A percentile compares a stretch with the other conserved stretches of the same genome.
Evolutionary conservation across 2,888 invertebrate genomes (phyloP).

Genomic region (Coelinius sp.): DNA sequence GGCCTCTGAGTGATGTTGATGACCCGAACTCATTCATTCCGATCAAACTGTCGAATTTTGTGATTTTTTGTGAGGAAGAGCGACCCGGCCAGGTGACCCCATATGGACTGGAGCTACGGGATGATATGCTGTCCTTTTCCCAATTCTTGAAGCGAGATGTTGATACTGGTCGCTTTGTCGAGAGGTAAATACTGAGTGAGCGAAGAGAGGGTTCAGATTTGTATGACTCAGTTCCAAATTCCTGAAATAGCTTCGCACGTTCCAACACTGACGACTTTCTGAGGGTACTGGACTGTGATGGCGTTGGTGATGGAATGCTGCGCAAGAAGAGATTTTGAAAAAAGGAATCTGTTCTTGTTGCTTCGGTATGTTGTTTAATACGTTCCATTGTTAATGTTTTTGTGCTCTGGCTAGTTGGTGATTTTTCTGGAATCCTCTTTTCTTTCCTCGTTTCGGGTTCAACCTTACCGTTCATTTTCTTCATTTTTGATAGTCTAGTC

Average conservation of each 20-base stretch:
- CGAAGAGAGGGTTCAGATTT: slow-evolving; percentile 75
- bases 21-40: slow-evolving; percentile 67
- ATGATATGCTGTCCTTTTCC: slow-evolving; percentile 74
- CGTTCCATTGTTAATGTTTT: slow-evolving; percentile 68
- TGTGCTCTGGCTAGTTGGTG: no score
- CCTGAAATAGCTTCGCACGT: slow-evolving; percentile 80
- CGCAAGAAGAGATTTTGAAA: slow-evolving; percentile 81
- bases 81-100: slow-evolving; percentile 77
- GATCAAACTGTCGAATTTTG: slow-evolving; percentile 65
- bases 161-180: slow-evolving; percentile 80
- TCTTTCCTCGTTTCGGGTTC: slow-evolving; percentile 45
- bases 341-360: slow-evolving; percentile 77
- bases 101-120: slow-evolving; percentile 74
- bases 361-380: slow-evolving; percentile 75
- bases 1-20: slow-evolving; percentile 58
- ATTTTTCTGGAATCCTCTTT: slow-evolving; percentile 44
- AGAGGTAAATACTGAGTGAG: slow-evolving; percentile 77
- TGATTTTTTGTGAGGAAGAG: slow-evolving; percentile 61
- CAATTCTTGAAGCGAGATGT: slow-evolving; percentile 81
- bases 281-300: slow-evolving; percentile 64
- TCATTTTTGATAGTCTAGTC: slow-evolving; percentile 46
- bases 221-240: slow-evolving; percentile 67
- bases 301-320: slow-evolving; percentile 69
- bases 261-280: slow-evolving; percentile 78
- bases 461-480: slow-evolving; percentile 40